Evolutionary conservation across 1,140 invertebrate species (phyloP), one percentile per base, ranked within the genome.

Genomic region (Ceratina japonica): DNA sequence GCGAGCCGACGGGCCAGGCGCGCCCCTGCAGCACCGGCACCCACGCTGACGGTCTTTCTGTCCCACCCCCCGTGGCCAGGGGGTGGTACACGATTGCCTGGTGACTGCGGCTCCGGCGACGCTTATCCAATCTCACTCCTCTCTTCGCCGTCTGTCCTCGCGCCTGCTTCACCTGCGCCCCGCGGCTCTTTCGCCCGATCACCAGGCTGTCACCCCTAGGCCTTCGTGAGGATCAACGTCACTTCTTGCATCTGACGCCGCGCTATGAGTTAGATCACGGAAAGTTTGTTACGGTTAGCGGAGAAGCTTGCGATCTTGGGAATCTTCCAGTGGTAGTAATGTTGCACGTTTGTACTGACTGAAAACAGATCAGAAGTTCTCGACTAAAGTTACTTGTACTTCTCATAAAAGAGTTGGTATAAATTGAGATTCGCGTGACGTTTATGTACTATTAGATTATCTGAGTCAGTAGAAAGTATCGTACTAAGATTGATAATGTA

Each of bases 1-100:
- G 90, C 91, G 86, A 92, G 88, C 87, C 91, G 89, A 88, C 91
- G 91, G 90, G 90, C 91, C 88, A 91, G 87, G 86, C 91, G 90
- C 90, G 87, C 91, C 89, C 90, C 90, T 82, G 86, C 88, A 85
- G 87, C 89, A 86, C 90, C 90, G 87, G 86, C 88, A 89, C 91
- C 91, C 90, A 92, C 91, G 87, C 91, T 92, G 91, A 90, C 86
- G 85, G 82, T 87, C 86, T 86, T 89, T 89, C 85, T 90, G 89
- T 88, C 89, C 90, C 91, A 91, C 91, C 90, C 91, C 91, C 91
- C 88, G 85, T 85, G 78, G 69, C 87, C 85, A 90, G 89, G 91
- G 89, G 91, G 86, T 91, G 91, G 90, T 84, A 90, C 90, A 89
- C 84, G 22, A 44, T 13, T 73, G 70, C 66, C 84, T 87, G 79